Evolutionary conservation across 1,140 invertebrate genomes (phyloP), one percentile per base, ranked within the genome.

Genomic region (Acromyrmex heyeri): DNA sequence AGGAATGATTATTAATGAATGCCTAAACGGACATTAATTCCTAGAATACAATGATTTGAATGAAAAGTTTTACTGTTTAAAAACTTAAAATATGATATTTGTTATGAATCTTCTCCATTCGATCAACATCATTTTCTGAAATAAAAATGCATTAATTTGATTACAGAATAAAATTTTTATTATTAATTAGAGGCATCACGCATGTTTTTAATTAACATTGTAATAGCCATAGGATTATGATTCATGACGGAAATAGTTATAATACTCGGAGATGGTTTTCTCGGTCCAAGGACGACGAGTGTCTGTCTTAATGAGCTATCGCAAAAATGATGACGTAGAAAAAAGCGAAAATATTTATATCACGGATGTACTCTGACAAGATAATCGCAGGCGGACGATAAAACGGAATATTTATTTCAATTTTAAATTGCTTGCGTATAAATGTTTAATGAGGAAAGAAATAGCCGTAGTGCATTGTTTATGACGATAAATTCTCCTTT

Each of bases 401-500:
- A 90, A 90, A 64, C 44, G 62, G 78, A 72, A 91, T 44, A 44
- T 88, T 87, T 90, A 82, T 90, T 90, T 85, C 82, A 59, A 78
- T 86, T 88, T 79, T 57, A 86, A 87, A 90, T 86, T 70, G 50
- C 30, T 76, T 24, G 57, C 67, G 10, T 50, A 67, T 64, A 57
- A 62, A 86, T 65, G 73, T 57, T 85, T 90, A 90, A 90, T 90
- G 89, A 90, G 85, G 79, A 77, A 82, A 88, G 77, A 65, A 87
- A 67, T 77, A 53, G 48, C 44, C 57, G n/a, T 8, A 27, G 38
- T 75, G 77, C 86, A 86, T 90, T 88, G 76, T 86, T 90, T 86
- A 90, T 86, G 62, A 62, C 50, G 76, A 87, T 90, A 90, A 86
- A 90, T 90, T 62, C 69, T 70, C 48, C 18, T 86, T 90, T 86